Base-by-base conservation (phyloP, 30 jellyfish, hydroid and myxozoan species). In the Mastigias papua region DNA sequence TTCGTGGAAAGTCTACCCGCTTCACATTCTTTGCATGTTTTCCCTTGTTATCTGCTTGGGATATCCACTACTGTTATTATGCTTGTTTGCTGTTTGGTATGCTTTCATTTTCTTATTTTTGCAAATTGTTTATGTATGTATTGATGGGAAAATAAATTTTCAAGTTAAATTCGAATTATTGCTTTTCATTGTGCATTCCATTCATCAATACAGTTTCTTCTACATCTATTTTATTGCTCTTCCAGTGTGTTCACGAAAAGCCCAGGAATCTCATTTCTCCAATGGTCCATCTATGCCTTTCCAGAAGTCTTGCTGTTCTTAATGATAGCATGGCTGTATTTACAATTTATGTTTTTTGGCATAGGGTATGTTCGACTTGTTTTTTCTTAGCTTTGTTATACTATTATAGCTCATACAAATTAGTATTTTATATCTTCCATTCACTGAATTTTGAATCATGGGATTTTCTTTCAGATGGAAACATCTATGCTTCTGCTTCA, bases 341-440 rank as follows among this genome's bases (percentile, higher is more conserved):
- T 95, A 3, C 99, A 95, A 83, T 85, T 77, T 27, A 50, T 95
- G 84, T 95, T 89, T 50, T 79, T 95, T 31, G 99, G 99, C 70
- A 73, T 95, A 0, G 80, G 98, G 99, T 95, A 37, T 11, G 96
- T 72, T 19, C 62, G 42, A 6, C 11, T 17, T 16, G 25, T 54
- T 54, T 27, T 9, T n/a, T n/a, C n/a, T n/a, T n/a, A n/a, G n/a
- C n/a, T n/a, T n/a, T n/a, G n/a, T n/a, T n/a, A n/a, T n/a, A n/a
- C n/a, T n/a, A n/a, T n/a, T n/a, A n/a, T n/a, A n/a, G n/a, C n/a
- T n/a, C n/a, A n/a, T n/a, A n/a, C n/a, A n/a, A n/a, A n/a, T n/a
- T n/a, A n/a, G n/a, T n/a, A n/a, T n/a, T n/a, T n/a, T n/a, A n/a
- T n/a, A n/a, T n/a, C n/a, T n/a, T n/a, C n/a, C n/a, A n/a, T n/a